A percentile compares a stretch with the other conserved stretches of the same genome.
Conservation (phyloP, 2,888 invertebrate genomes). For the Cerastis leucographa region DNA sequence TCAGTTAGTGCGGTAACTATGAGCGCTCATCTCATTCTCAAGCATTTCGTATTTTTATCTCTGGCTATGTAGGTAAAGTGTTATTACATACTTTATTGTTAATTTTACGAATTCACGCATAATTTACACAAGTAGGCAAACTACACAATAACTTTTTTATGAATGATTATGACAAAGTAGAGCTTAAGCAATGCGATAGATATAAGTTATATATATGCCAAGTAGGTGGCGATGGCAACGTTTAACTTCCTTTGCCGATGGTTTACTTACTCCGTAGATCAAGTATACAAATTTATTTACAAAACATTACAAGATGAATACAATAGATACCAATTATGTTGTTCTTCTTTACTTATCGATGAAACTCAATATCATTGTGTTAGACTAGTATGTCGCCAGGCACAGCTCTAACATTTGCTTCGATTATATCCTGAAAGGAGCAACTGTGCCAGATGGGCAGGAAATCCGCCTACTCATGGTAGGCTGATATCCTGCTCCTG, state of each 20-base stretch:
- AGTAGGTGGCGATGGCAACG: background rate
- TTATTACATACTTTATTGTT: constrained; percentile 66
- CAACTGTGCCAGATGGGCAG: too few species aligned
- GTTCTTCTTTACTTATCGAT: background rate
- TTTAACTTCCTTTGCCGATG: background rate
- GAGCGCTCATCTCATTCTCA: constrained; percentile 46
- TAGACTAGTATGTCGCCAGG: background rate
- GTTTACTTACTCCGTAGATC: background rate
- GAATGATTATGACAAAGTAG: constrained; percentile 49
- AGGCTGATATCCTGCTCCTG: too few species aligned
- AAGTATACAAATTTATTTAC: background rate
- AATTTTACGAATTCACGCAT: constrained; percentile 61
- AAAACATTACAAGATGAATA: constrained; percentile 4
- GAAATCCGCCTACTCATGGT: too few species aligned
- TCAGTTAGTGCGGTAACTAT: constrained; percentile 38
- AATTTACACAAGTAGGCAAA: constrained; percentile 62
- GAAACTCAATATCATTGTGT: background rate
- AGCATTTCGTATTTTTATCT: constrained; percentile 54
- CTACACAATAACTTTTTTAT: constrained; percentile 53
- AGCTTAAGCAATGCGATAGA: constrained; percentile 24
- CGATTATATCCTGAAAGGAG: too few species aligned
- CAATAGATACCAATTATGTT: background rate
- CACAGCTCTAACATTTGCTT: too few species aligned
- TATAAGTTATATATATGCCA: constrained; percentile 15
- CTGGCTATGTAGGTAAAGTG: constrained; percentile 66